These are phyloP conservation scores for Hoplodrina blanda DNA, from an alignment of 2,888 invertebrate species.

Conservation along the genomic window DNA sequence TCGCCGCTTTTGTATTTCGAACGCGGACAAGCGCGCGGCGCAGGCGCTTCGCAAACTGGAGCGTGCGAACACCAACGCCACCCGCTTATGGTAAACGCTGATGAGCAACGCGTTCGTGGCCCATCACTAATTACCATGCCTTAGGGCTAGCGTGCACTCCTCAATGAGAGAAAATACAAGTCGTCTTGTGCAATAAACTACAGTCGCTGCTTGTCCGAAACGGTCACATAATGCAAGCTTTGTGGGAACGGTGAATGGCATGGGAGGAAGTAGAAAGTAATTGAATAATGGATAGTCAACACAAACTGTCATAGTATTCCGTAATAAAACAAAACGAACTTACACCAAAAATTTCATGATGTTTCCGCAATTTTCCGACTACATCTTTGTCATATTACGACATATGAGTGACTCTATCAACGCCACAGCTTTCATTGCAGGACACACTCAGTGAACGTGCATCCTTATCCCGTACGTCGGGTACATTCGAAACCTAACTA, in stretches of 20 bases:
- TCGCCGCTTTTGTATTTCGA: conserved; percentile 65
- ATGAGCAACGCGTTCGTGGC: conserved; percentile 67
- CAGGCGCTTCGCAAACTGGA: conserved; percentile 71
- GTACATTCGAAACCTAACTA: conserved; percentile 8
- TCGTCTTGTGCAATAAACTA: conserved; percentile 26
- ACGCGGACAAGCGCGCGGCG: conserved; percentile 60
- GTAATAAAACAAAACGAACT: background rate
- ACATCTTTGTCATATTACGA: background rate
- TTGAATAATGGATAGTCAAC: background rate
- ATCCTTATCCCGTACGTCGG: conserved; percentile 13
- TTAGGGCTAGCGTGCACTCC: conserved; percentile 51
- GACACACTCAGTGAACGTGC: background rate
- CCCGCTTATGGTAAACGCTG: conserved; percentile 70
- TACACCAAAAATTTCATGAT: conserved; percentile 4
- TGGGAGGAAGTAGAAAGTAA: conserved; percentile 16
- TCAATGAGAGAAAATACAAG: conserved; percentile 46
- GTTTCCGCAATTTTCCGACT: background rate
- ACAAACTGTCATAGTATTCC: background rate
- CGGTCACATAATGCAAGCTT: conserved; percentile 26
- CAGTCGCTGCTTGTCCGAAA: conserved; percentile 32
- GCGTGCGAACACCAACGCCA: conserved; percentile 75
- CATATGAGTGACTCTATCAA: background rate
- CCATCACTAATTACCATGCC: conserved; percentile 71
- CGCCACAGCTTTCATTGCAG: background rate
- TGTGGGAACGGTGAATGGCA: conserved; percentile 15